Base-by-base conservation (phyloP, 2,888 invertebrate genomes). In the Orchesellides sinensis region DNA sequence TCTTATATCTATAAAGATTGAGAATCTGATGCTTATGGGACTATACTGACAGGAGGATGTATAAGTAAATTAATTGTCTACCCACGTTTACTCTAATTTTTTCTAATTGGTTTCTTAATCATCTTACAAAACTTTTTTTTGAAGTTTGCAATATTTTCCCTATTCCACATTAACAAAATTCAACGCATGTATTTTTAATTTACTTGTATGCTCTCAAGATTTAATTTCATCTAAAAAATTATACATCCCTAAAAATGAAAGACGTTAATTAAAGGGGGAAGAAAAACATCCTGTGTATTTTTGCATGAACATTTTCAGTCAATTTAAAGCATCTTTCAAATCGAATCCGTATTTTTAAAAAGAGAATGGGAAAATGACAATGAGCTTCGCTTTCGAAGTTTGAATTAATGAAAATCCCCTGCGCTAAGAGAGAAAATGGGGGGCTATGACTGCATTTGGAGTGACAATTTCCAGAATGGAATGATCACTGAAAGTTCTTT, bases 71-170 rank as follows among this genome's bases (percentile, higher is more conserved):
- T 77, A 77, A 77, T 77, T 68, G 66, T 45, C 56, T 47, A 77
- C 21, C 19, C 29, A 21, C 45, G 56, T 32, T 74, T 27, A 49
- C 49, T 66, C 75, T 77, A 77, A 77, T 68, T 77, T 74, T 68
- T 66, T 77, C 66, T 77, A 77, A 77, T 77, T 77, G 54, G 35
- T 77, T 56, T 40, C 59, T 56, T 77, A 77, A 77, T 77, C 77
- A 77, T 66, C 77, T 77, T 77, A 77, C 19, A 40, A 75, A 65
- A 12, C 17, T 74, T 52, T 52, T 52, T 23, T 35, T 17, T 19
- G 5, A 52, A 4, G 3, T 52, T 14, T 2, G 40, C 10, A 40
- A 40, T 10, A 40, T n/a, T n/a, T n/a, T n/a, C n/a, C n/a, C n/a
- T 40, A 40, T 47, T 14, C 47, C 14, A 17, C 14, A 47, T 14